Conservation (phyloP, 2,888 invertebrate species). For the Agrochola lota region DNA sequence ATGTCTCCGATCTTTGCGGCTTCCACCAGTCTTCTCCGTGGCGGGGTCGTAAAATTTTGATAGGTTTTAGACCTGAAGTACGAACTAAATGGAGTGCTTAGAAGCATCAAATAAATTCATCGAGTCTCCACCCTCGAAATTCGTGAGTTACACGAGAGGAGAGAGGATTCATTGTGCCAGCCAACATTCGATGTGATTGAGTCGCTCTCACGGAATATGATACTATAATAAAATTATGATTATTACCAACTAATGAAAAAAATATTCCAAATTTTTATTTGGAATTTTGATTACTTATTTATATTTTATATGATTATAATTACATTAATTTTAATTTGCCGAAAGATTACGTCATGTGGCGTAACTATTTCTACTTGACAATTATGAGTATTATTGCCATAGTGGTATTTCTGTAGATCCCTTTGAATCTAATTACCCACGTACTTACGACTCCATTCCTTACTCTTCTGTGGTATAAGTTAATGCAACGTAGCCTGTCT, state of each 20-base stretch:
- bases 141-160: background rate
- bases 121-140: background rate
- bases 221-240: background rate
- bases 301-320: background rate
- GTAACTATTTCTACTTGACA: background rate
- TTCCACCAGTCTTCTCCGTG: conserved; percentile 59
- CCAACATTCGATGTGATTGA: conserved; percentile 20
- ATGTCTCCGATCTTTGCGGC: no score
- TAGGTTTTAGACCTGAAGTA: conserved; percentile 45
- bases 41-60: conserved; percentile 66
- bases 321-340: background rate
- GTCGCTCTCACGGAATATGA: background rate
- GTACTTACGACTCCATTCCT: conserved; percentile 29
- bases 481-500: conserved; percentile 65
- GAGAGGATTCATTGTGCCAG: background rate
- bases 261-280: background rate
- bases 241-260: background rate
- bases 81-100: conserved; percentile 50
- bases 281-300: no score
- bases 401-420: background rate
- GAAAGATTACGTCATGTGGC: background rate
- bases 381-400: background rate
- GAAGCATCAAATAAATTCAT: conserved; percentile 19
- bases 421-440: background rate
- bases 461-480: conserved; percentile 34